Evolutionary conservation across 1,140 invertebrate species (phyloP).

Genomic region (Homalodisca vitripennis): DNA sequence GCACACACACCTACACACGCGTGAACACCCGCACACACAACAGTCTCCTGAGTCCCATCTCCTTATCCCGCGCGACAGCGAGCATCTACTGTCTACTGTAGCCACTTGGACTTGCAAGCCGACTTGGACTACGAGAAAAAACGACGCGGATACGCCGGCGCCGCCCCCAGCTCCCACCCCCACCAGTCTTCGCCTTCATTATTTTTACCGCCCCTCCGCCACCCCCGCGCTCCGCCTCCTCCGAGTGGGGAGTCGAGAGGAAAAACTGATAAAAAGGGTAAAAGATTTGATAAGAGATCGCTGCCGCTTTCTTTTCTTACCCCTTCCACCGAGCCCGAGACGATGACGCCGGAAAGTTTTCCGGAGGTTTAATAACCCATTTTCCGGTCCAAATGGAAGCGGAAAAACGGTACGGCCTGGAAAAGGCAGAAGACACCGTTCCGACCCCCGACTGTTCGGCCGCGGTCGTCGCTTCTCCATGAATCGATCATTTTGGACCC

Average conservation of each 20-base stretch:
- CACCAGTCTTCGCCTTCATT: constrained; percentile 28
- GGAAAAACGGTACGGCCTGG: neutral
- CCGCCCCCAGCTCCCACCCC: constrained; percentile 5
- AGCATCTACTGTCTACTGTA: too few species aligned
- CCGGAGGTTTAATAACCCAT: constrained; percentile 7
- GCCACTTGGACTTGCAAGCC: too few species aligned
- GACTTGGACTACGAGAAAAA: constrained; percentile 33
- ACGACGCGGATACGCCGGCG: constrained; percentile 28
- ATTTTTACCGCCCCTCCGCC: constrained; percentile 27
- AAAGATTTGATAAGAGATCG: constrained; percentile 32
- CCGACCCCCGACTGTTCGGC: neutral
- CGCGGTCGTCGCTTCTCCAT: neutral
- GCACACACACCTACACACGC: too few species aligned
- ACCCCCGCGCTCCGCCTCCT: constrained; percentile 24
- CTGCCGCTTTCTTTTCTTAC: constrained; percentile 5
- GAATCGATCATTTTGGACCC: too few species aligned
- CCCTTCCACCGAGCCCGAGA: constrained; percentile 1
- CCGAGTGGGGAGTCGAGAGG: constrained; percentile 20
- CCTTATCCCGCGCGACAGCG: too few species aligned
- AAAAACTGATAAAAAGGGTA: constrained; percentile 25
- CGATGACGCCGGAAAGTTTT: neutral
- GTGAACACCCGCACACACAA: too few species aligned
- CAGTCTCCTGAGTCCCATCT: too few species aligned
- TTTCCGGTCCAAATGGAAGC: neutral
- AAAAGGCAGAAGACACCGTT: neutral